These are phyloP conservation scores for Dunckerocampus dactyliophorus DNA, from an alignment of 2,113 vertebrate genomes.

Conservation along the genomic window DNA sequence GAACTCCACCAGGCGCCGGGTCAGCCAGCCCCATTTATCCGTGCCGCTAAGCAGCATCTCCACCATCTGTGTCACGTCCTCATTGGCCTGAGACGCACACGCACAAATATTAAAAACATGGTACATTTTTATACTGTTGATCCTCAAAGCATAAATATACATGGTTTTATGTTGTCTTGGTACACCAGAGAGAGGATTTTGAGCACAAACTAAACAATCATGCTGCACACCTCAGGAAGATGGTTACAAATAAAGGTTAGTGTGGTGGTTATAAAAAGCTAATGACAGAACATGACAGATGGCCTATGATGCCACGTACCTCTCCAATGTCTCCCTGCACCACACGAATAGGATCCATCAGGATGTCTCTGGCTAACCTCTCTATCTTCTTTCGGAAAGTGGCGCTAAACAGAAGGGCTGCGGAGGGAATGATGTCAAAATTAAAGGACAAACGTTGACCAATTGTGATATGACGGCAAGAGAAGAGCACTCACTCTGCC, in stretches of 20 bases:
- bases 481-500: constrained; percentile 85
- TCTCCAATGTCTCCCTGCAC: constrained; percentile 98
- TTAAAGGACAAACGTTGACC: neutral
- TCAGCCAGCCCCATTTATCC: constrained; percentile 95
- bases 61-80: constrained; percentile 95
- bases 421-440: constrained; percentile 7
- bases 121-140: neutral
- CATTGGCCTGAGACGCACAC: constrained; percentile 82
- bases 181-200: no score
- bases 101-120: neutral
- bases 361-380: constrained; percentile 90
- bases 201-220: no score
- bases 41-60: constrained; percentile 83
- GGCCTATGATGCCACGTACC: constrained; percentile 62
- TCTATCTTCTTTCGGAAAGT: constrained; percentile 99
- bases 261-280: neutral
- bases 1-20: constrained; percentile 89
- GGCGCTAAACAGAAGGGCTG: constrained; percentile 95
- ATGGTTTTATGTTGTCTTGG: no score
- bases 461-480: neutral
- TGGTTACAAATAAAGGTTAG: no score
- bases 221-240: no score
- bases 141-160: no score
- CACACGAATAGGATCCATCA: constrained; percentile 93
- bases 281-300: neutral